Evolutionary conservation across 2,888 invertebrate species (phyloP).

Genomic region (Spodoptera picta): DNA sequence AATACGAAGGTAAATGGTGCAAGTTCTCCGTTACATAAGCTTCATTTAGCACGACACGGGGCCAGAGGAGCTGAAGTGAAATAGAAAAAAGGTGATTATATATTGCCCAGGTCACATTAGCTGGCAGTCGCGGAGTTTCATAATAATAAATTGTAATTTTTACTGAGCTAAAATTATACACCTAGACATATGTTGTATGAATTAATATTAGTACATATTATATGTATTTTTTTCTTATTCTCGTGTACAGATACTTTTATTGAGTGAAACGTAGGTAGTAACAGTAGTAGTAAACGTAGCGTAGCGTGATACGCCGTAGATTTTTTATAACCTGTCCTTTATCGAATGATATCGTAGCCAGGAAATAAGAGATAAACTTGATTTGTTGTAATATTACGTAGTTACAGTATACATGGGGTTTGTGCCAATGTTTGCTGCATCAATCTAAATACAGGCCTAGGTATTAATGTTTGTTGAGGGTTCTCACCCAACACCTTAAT

Average conservation of each 20-base stretch:
- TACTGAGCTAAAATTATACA: conserved; percentile 1
- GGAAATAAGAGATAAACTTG: too few relatives aligned
- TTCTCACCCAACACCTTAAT: conserved; percentile 33
- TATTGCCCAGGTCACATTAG: conserved; percentile 40
- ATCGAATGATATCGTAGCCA: too few relatives aligned
- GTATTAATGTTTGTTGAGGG: conserved; percentile 30
- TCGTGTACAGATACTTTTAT: too few relatives aligned
- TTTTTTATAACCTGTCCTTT: not conserved
- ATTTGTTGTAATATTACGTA: not conserved
- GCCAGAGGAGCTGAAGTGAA: conserved; percentile 48
- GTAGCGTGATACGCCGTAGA: conserved; percentile 8
- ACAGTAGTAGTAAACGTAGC: not conserved
- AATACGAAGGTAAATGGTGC: conserved; percentile 52
- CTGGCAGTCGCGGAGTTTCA: conserved; percentile 8
- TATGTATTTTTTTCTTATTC: too few relatives aligned
- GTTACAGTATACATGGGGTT: conserved; percentile 7
- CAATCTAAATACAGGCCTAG: conserved; percentile 38
- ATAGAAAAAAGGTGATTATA: conserved; percentile 49
- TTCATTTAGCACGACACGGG: conserved; percentile 53
- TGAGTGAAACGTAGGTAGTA: too few relatives aligned
- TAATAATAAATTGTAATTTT: conserved; percentile 11
- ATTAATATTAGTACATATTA: too few relatives aligned
- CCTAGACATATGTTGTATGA: too few relatives aligned
- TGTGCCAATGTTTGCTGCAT: conserved; percentile 26
- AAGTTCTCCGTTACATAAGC: conserved; percentile 44